Conservation (phyloP, 2,113 vertebrate species). For the Tragelaphus strepsiceros region DNA sequence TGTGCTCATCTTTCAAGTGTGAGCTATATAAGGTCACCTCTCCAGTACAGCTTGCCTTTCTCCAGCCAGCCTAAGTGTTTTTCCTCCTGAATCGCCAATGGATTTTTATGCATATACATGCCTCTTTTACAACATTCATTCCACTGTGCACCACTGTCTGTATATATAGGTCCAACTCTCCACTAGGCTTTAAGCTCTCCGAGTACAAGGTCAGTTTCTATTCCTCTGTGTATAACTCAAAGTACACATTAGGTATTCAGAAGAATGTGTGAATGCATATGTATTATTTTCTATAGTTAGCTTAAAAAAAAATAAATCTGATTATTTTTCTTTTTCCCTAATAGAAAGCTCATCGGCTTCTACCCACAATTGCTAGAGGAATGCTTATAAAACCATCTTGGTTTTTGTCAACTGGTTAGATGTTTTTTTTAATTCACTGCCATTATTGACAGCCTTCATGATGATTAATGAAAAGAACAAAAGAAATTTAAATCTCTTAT, state of each 20-base stretch:
- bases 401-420: background rate
- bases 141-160: background rate
- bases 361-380: background rate
- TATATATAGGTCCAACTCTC: background rate
- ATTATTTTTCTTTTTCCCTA: background rate
- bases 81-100: background rate
- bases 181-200: background rate
- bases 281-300: slow-evolving; percentile 7
- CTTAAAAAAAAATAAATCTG: background rate
- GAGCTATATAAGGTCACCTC: background rate
- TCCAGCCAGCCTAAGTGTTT: background rate
- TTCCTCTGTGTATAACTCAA: background rate
- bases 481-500: background rate
- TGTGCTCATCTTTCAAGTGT: slow-evolving; percentile 27
- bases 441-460: background rate
- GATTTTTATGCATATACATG: background rate
- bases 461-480: background rate
- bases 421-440: background rate
- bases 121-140: background rate
- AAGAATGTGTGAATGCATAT: background rate
- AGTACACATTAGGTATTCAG: background rate
- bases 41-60: background rate
- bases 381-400: background rate
- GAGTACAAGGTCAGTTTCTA: background rate
- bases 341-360: background rate